Conservation (phyloP, 1,140 invertebrate species). For the Leptinotarsa lineolata region DNA sequence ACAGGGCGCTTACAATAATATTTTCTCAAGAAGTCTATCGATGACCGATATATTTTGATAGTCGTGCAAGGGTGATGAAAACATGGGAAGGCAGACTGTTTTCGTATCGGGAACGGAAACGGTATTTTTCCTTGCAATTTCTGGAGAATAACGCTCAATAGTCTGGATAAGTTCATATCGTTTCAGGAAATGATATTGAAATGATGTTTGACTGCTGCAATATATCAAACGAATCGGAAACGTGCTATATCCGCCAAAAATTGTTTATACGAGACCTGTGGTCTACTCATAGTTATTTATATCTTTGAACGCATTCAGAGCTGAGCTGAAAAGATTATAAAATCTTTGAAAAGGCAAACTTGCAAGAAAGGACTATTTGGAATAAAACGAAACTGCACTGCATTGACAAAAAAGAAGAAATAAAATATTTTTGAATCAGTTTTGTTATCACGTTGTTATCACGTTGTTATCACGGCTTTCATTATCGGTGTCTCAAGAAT, state of each 20-base stretch:
- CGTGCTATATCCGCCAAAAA: not conserved
- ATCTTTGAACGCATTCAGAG: too few relatives aligned
- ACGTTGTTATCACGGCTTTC: too few relatives aligned
- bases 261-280: not conserved
- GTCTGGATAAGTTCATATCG: not conserved
- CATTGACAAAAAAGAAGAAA: too few relatives aligned
- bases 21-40: slow-evolving; percentile 45
- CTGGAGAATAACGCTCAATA: slow-evolving; percentile 5
- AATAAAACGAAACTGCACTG: too few relatives aligned
- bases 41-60: slow-evolving; percentile 46
- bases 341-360: too few relatives aligned
- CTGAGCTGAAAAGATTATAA: too few relatives aligned
- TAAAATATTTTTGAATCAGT: too few relatives aligned
- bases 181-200: slow-evolving; percentile 4
- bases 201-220: not conserved
- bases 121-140: slow-evolving; percentile 32
- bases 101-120: slow-evolving; percentile 36
- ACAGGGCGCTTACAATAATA: slow-evolving; percentile 42
- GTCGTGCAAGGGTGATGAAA: slow-evolving; percentile 35
- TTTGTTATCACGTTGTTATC: too few relatives aligned
- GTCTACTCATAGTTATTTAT: not conserved
- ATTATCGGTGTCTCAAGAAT: too few relatives aligned
- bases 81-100: slow-evolving; percentile 26
- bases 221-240: not conserved
- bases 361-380: too few relatives aligned